Base-by-base conservation (phyloP, 2,888 invertebrate species). In the Abrostola triplasia region DNA sequence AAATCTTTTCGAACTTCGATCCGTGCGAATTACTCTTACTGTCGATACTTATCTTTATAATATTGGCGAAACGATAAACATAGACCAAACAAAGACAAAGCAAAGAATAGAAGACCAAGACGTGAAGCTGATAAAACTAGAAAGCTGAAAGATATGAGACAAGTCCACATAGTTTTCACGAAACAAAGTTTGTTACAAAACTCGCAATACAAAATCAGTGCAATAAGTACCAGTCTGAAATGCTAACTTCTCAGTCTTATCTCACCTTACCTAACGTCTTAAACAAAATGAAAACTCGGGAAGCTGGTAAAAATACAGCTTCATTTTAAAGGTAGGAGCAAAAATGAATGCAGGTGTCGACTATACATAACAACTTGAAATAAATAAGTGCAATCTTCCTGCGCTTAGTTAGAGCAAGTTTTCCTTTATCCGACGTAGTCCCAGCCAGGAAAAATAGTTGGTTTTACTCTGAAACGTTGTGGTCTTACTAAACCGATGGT, bases 391-490 rank as follows among this genome's bases (percentile, higher is more conserved):
- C 76, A 73, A 79, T 82, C 76, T 79, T 80, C 71, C 70, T 67
- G 66, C 72, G 71, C 73, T 80, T 66, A 73, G 77, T 76, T 70
- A 67, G 71, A 76, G 61, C 56, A 85, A 86, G 80, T 84, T 84
- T 79, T 72, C 74, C 70, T 78, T 77, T 79, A 79, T 74, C 70
- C 73, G 59, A 59, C 44, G 54, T 67, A 79, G 77, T 78, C 60
- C 54, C 60, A 76, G 63, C 75, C 70, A 82, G 82, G 84, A 84
- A 85, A 85, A 84, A 82, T 83, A 77, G 83, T 81, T 69, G 70
- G 77, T 77, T 72, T 75, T 72, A 68, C 58, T 68, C 47, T 51
- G 65, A 69, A 70, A 74, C 66, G 64, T 76, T 67, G 70, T 76
- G 79, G 71, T 73, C 49, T 64, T 68, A 64, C 68, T 71, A 72